Evolutionary conservation across 1,140 invertebrate species (phyloP).

Genomic region (Gonatopus flavifemur): DNA sequence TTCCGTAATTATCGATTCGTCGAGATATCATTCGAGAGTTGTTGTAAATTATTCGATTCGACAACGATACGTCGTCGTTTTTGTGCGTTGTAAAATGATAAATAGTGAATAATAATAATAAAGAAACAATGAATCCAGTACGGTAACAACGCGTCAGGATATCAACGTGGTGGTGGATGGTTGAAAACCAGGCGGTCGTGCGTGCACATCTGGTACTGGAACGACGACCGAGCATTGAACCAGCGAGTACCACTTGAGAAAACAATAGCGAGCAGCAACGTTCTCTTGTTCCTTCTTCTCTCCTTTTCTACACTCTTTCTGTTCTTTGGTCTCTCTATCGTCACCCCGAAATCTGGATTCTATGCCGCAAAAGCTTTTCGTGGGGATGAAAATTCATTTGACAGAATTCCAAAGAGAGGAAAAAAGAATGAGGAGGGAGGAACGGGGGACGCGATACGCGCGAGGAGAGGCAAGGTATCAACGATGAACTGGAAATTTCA

Average conservation of each 20-base stretch:
- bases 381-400: conserved; percentile 9
- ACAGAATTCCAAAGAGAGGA: background rate
- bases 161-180: no score
- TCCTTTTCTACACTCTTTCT: conserved; percentile 22
- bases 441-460: background rate
- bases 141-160: no score
- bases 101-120: no score
- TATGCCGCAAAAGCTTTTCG: conserved; percentile 18
- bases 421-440: background rate
- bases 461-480: background rate
- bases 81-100: no score
- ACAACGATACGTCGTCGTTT: no score
- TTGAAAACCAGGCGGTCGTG: conserved; percentile 23
- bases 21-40: no score
- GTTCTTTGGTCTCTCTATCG: conserved; percentile 30
- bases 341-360: conserved; percentile 51
- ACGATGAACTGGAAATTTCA: background rate
- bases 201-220: conserved; percentile 51
- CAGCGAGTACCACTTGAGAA: conserved; percentile 58
- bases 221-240: conserved; percentile 53
- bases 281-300: conserved; percentile 46
- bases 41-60: no score
- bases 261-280: conserved; percentile 57
- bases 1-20: no score
- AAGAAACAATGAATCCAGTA: no score